Conservation (phyloP, 2,888 invertebrate species). For the Caradrina clavipalpis region DNA sequence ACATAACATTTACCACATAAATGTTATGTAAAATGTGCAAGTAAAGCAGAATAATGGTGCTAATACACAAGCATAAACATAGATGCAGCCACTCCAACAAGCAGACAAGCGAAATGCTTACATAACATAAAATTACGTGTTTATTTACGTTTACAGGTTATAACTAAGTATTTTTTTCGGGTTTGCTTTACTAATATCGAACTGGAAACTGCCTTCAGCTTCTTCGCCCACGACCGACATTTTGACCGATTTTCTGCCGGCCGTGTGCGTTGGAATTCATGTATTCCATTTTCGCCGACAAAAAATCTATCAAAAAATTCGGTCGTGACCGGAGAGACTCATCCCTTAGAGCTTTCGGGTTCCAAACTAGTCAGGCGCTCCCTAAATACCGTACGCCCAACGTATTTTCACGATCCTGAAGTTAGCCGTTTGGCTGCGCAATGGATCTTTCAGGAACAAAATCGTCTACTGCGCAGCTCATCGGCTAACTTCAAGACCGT, state of each 20-base stretch:
- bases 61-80: constrained; percentile 55
- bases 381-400: too few species aligned
- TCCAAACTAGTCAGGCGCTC: not conserved
- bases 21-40: constrained; percentile 48
- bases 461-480: too few species aligned
- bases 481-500: too few species aligned
- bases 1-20: constrained; percentile 36
- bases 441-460: too few species aligned
- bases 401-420: too few species aligned
- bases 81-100: constrained; percentile 42
- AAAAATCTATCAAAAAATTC: too few species aligned
- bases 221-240: too few species aligned
- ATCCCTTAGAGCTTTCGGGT: not conserved
- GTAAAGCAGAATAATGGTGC: constrained; percentile 40
- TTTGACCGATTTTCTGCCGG: too few species aligned
- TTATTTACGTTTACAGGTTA: not conserved
- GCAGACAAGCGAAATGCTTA: constrained; percentile 43
- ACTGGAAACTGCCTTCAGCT: not conserved
- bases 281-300: too few species aligned
- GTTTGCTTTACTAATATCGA: constrained; percentile 6
- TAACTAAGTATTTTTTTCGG: not conserved
- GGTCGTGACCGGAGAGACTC: too few species aligned
- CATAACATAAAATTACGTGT: constrained; percentile 6
- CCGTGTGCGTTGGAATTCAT: too few species aligned
- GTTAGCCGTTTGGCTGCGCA: too few species aligned